Percentiles rank a stretch among this genome's conserved stretches.
phyloP scores from a whole-genome alignment of 2,113 vertebrate genomes.

The Hoplias malabaricus region DNA sequence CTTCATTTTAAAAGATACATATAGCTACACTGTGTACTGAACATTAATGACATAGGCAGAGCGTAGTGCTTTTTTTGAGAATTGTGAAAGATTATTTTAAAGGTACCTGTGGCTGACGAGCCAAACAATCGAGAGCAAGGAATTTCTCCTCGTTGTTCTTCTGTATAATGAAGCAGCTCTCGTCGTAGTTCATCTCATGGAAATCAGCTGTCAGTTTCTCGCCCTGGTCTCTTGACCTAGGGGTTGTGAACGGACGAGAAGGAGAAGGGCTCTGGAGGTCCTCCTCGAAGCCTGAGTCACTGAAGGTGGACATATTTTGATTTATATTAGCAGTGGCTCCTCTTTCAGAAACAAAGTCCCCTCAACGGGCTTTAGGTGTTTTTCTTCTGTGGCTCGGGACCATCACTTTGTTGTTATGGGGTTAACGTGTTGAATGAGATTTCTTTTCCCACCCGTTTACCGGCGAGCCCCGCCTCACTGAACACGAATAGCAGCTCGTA shows the following conservation, averaged over 20 bases:
- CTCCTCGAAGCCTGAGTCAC: constrained; percentile 81
- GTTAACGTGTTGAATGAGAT: neutral
- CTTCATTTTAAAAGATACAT: no score
- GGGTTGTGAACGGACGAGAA: neutral
- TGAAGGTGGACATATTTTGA: constrained; percentile 52
- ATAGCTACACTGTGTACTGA: neutral
- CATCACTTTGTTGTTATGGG: constrained; percentile 1
- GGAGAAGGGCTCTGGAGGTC: constrained; percentile 60
- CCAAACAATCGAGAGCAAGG: constrained; percentile 77
- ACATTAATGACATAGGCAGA: neutral
- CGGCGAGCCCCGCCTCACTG: neutral
- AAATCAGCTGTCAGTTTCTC: constrained; percentile 51
- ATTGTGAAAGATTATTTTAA: no score
- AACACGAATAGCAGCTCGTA: neutral
- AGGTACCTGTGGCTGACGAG: constrained; percentile 84
- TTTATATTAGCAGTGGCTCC: neutral
- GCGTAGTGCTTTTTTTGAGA: no score
- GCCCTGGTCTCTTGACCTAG: constrained; percentile 4
- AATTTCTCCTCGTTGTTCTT: constrained; percentile 78
- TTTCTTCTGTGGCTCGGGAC: neutral
- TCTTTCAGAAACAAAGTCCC: no score
- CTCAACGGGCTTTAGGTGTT: neutral
- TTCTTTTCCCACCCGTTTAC: neutral
- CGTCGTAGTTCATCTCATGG: constrained; percentile 82
- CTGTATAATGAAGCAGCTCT: constrained; percentile 81